These are phyloP conservation scores for Heliconius eleuchia DNA, from an alignment of 1,140 invertebrate species.

Conservation along the genomic window DNA sequence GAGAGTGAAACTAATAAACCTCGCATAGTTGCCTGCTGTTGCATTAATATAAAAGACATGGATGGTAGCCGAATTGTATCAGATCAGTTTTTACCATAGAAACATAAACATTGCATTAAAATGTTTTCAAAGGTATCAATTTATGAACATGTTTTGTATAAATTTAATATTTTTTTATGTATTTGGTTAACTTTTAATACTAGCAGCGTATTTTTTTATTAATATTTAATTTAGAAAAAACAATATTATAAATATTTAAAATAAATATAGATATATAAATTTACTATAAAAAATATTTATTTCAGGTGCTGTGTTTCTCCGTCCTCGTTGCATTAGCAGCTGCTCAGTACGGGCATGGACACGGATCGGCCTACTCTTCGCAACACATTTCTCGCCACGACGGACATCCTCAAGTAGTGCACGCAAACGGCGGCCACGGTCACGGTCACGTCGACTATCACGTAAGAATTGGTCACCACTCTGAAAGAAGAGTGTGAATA, in stretches of 20 bases:
- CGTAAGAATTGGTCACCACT: constrained; percentile 33
- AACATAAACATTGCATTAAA: not conserved
- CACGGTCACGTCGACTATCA: constrained; percentile 49
- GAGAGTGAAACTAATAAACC: constrained; percentile 26
- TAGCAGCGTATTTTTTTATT: too few species aligned
- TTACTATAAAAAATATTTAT: not conserved
- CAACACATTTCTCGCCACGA: constrained; percentile 54
- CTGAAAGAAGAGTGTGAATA: too few species aligned
- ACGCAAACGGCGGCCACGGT: constrained; percentile 32
- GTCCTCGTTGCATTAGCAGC: constrained; percentile 4
- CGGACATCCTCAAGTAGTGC: constrained; percentile 29
- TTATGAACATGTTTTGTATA: too few species aligned
- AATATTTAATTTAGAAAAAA: too few species aligned
- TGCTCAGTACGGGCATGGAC: constrained; percentile 29
- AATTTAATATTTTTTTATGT: too few species aligned
- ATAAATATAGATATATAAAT: too few species aligned
- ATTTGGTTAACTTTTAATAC: too few species aligned
- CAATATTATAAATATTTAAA: too few species aligned
- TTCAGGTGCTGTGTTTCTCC: constrained; percentile 5
- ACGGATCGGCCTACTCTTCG: constrained; percentile 45
- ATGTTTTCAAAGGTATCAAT: not conserved
- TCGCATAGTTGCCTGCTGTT: constrained; percentile 30
- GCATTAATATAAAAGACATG: constrained; percentile 35
- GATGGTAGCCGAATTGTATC: constrained; percentile 26
- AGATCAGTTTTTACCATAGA: constrained; percentile 29